phyloP scores from a whole-genome alignment of 1,140 invertebrate species.

The Zaprionus capensis region DNA sequence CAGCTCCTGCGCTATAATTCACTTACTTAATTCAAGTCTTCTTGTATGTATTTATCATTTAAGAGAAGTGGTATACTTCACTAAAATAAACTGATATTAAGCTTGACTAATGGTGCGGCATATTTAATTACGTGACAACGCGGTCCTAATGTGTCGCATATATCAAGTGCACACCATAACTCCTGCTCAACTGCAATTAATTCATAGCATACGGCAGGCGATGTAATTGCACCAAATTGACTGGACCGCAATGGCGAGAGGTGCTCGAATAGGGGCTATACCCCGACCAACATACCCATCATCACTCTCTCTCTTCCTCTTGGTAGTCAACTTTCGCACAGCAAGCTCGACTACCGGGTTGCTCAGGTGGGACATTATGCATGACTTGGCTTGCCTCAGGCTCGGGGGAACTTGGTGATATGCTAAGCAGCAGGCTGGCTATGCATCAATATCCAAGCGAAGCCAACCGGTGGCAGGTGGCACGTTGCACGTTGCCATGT shows the following conservation, averaged over 20 bases:
- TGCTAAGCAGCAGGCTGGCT: constrained; percentile 58
- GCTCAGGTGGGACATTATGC: constrained; percentile 45
- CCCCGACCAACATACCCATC: neutral
- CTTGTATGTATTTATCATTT: neutral
- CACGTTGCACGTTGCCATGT: constrained; percentile 1
- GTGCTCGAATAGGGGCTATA: neutral
- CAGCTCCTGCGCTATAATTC: neutral
- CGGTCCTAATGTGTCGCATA: constrained; percentile 64
- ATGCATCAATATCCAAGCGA: constrained; percentile 67
- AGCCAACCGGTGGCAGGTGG: constrained; percentile 21
- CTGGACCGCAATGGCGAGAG: constrained; percentile 49
- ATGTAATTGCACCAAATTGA: constrained; percentile 78
- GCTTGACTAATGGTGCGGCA: constrained; percentile 56
- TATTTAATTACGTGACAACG: constrained; percentile 77
- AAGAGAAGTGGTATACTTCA: constrained; percentile 8
- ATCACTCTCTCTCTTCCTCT: neutral
- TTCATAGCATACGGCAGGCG: constrained; percentile 69
- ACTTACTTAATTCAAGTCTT: neutral
- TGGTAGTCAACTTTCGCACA: neutral
- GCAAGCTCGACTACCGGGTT: neutral
- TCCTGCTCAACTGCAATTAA: constrained; percentile 66
- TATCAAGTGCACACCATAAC: constrained; percentile 50
- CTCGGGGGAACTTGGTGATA: constrained; percentile 24
- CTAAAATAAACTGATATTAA: constrained; percentile 2
- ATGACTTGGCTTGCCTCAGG: constrained; percentile 42